Evolutionary conservation across 1,140 invertebrate species (phyloP).

Genomic region (Helicoverpa zea): DNA sequence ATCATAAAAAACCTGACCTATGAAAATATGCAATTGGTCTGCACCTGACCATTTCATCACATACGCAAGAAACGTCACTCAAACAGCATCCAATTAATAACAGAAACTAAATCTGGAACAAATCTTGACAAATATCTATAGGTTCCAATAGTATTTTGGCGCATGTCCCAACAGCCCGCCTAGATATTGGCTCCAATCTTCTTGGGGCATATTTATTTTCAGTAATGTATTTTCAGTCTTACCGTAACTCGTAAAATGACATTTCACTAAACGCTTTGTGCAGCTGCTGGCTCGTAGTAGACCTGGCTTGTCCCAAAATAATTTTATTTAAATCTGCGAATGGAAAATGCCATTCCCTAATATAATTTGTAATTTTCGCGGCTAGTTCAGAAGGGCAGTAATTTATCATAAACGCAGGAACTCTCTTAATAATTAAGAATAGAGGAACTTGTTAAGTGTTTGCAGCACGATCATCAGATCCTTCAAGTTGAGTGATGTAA

Average conservation of each 20-base stretch:
- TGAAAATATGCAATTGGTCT: not conserved
- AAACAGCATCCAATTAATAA: conserved; percentile 8
- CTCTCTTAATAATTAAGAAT: conserved; percentile 29
- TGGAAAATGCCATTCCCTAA: not conserved
- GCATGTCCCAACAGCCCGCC: not conserved
- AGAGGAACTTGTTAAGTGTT: conserved; percentile 25
- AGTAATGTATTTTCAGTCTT: not conserved
- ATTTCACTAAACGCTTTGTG: not conserved
- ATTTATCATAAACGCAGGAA: conserved; percentile 10
- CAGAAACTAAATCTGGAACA: conserved; percentile 2
- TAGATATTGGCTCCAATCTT: conserved; percentile 9
- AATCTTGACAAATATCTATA: not conserved
- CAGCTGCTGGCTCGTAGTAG: not conserved
- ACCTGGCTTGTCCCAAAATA: not conserved
- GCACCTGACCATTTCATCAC: conserved; percentile 3
- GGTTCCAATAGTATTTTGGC: conserved; percentile 11
- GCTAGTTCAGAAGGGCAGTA: not conserved
- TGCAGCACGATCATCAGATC: conserved; percentile 6
- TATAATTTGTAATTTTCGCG: not conserved
- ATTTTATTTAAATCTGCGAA: not conserved
- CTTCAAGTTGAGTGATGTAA: conserved; percentile 11
- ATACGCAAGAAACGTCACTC: too few relatives aligned
- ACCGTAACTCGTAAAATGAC: not conserved
- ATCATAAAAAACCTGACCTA: not conserved
- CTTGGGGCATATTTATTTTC: not conserved